phyloP scores from a whole-genome alignment of 2,888 invertebrate species.

The Mactromeris polynyma region DNA sequence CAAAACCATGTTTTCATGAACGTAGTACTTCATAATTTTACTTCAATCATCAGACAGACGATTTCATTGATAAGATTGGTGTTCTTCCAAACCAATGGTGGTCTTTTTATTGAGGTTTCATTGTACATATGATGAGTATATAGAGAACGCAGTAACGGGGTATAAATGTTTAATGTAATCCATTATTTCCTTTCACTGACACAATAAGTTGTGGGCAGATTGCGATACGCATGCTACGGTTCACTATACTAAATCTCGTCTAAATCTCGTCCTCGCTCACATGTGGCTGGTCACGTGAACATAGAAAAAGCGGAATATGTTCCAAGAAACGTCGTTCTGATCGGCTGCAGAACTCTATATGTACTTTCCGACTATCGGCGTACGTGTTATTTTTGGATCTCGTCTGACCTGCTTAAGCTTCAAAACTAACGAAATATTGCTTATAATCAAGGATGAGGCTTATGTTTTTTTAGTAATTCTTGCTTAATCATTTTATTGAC shows the following conservation, averaged over 20 bases:
- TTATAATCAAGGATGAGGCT: too few relatives aligned
- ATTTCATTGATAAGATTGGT: too few relatives aligned
- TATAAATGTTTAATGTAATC: conserved; percentile 16
- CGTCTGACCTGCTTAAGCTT: background rate
- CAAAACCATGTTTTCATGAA: too few relatives aligned
- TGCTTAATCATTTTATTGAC: too few relatives aligned
- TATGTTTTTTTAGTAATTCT: too few relatives aligned
- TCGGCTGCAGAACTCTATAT: background rate
- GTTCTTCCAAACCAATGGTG: too few relatives aligned
- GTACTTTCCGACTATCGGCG: background rate
- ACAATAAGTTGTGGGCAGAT: background rate
- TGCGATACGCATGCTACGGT: background rate
- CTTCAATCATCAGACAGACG: too few relatives aligned
- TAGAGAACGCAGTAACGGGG: background rate
- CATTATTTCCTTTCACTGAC: background rate
- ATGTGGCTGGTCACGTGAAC: background rate
- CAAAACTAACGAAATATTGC: background rate
- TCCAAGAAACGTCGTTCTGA: background rate
- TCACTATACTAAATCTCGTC: background rate
- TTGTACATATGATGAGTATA: too few relatives aligned
- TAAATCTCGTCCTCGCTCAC: background rate
- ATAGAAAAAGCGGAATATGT: background rate
- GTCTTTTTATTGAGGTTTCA: too few relatives aligned
- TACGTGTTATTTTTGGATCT: conserved; percentile 9
- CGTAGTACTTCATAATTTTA: too few relatives aligned